phyloP scores from a whole-genome alignment of 2,888 invertebrate genomes.

The Rambutsinella grinnellia region DNA sequence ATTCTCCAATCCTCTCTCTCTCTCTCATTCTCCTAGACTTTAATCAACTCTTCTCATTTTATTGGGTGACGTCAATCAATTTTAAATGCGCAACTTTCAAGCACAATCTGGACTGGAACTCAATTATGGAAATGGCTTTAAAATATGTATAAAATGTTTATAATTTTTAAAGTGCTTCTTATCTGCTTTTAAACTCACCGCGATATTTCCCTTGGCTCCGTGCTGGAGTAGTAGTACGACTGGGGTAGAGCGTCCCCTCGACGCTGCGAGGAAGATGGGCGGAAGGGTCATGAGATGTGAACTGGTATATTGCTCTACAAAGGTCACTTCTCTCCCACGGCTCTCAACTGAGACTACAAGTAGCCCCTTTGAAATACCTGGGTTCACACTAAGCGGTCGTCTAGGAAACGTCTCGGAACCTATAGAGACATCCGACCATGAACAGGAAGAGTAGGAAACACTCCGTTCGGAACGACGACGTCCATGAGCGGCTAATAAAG shows the following conservation, averaged over 20 bases:
- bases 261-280: conserved; percentile 74
- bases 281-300: conserved; percentile 73
- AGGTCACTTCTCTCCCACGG: conserved; percentile 66
- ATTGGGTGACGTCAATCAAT: no score
- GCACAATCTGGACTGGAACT: no score
- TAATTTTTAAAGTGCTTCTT: no score
- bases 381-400: conserved; percentile 65
- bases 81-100: no score
- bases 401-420: conserved; percentile 66
- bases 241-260: conserved; percentile 72
- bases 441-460: conserved; percentile 66
- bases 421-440: conserved; percentile 66
- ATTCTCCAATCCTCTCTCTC: no score
- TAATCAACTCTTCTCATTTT: no score
- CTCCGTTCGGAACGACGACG: conserved; percentile 65
- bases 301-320: conserved; percentile 71
- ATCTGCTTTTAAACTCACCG: no score
- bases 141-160: no score
- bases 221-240: conserved; percentile 73
- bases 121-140: no score
- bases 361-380: conserved; percentile 65
- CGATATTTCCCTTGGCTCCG: conserved; percentile 70
- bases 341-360: conserved; percentile 66
- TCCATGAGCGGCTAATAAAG: conserved; percentile 66
- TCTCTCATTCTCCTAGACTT: no score